phyloP scores from a whole-genome alignment of 1,140 invertebrate species.

The Himalopsyche phryganea region DNA sequence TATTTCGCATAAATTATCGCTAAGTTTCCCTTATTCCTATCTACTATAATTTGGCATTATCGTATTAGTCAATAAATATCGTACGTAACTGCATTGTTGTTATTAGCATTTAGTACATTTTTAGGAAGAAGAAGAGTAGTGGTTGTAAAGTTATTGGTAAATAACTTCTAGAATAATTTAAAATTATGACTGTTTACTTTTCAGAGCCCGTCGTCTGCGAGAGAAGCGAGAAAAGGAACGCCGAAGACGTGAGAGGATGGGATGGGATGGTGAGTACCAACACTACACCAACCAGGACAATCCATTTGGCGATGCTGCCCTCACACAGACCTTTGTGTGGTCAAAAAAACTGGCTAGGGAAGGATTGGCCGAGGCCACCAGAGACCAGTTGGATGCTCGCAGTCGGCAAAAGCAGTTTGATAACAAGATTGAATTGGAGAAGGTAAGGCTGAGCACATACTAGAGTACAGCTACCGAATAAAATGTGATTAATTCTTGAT shows the following conservation, averaged over 20 bases:
- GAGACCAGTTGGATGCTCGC: constrained; percentile 80
- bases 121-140: no score
- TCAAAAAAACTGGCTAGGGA: constrained; percentile 94
- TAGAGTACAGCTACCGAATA: no score
- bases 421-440: constrained; percentile 84
- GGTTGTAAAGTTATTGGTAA: no score
- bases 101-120: no score
- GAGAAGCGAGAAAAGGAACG: constrained; percentile 93
- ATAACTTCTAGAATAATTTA: no score
- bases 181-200: background rate
- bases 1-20: no score
- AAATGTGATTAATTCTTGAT: no score
- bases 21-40: no score
- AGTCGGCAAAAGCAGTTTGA: constrained; percentile 87
- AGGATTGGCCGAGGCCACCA: constrained; percentile 74
- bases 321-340: constrained; percentile 90
- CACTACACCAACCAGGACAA: constrained; percentile 98
- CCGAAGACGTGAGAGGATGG: constrained; percentile 84
- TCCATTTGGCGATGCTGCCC: constrained; percentile 95
- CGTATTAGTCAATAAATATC: no score
- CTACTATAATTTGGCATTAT: no score
- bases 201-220: constrained; percentile 70
- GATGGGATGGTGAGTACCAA: constrained; percentile 93
- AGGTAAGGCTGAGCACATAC: constrained; percentile 52
- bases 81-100: no score